Evolutionary conservation across 1,140 invertebrate genomes (phyloP).

Genomic region (Cyclina sinensis): DNA sequence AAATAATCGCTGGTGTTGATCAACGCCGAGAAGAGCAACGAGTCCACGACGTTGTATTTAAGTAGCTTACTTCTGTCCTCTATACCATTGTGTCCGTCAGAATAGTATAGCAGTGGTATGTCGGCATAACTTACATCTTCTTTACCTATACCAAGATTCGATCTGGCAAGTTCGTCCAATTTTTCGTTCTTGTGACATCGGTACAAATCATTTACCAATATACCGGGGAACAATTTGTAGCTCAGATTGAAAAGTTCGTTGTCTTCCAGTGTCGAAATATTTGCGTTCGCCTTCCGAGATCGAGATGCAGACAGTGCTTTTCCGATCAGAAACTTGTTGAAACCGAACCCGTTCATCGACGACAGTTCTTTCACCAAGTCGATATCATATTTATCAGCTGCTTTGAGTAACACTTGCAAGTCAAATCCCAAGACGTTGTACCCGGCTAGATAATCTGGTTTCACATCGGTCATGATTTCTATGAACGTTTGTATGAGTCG

Average conservation of each 20-base stretch:
- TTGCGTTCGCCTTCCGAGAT: neutral
- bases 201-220: neutral
- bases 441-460: neutral
- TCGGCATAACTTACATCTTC: constrained; percentile 4
- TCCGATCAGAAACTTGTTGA: neutral
- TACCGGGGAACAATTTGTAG: neutral
- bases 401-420: neutral
- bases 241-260: neutral
- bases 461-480: neutral
- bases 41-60: neutral
- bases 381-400: neutral
- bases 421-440: neutral
- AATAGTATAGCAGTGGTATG: neutral
- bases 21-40: neutral
- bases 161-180: neutral
- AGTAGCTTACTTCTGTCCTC: too few species aligned
- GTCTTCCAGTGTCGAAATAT: neutral
- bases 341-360: neutral
- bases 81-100: neutral
- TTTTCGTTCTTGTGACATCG: neutral
- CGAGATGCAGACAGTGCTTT: neutral
- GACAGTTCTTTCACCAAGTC: neutral
- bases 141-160: neutral
- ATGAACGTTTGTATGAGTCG: neutral
- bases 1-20: neutral